phyloP scores from a whole-genome alignment of 1,140 invertebrate species.

The Andricus grossulariae region DNA sequence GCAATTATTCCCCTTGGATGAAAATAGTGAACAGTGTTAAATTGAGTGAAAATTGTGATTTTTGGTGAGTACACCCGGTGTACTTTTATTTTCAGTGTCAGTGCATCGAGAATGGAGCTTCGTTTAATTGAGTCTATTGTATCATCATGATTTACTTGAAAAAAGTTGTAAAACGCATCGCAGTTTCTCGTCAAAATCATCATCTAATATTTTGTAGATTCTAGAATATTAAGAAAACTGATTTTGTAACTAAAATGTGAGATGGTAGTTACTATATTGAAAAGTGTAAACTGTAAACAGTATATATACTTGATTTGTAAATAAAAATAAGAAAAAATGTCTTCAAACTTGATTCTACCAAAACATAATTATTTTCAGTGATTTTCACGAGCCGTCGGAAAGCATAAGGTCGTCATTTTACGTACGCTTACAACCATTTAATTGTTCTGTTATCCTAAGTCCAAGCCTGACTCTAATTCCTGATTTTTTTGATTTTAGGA shows the following conservation, averaged over 20 bases:
- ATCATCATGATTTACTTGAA: too few species aligned
- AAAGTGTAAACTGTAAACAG: not conserved
- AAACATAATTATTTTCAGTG: slow-evolving; percentile 66
- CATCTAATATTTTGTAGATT: not conserved
- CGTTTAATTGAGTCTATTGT: too few species aligned
- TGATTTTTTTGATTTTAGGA: slow-evolving; percentile 77
- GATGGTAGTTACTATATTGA: not conserved
- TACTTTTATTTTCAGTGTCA: too few species aligned
- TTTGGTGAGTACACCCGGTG: too few species aligned
- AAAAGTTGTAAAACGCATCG: too few species aligned
- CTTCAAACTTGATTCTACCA: not conserved
- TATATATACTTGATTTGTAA: slow-evolving; percentile 33
- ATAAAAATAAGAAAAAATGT: slow-evolving; percentile 40
- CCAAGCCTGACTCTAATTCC: slow-evolving; percentile 39
- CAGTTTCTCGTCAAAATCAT: too few species aligned
- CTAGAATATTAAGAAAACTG: not conserved
- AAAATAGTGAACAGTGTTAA: too few species aligned
- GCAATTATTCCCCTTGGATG: too few species aligned
- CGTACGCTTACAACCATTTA: slow-evolving; percentile 62
- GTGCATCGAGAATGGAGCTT: too few species aligned
- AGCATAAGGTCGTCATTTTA: slow-evolving; percentile 63
- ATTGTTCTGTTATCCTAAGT: slow-evolving; percentile 29
- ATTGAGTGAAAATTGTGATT: too few species aligned
- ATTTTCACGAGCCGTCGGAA: slow-evolving; percentile 55
- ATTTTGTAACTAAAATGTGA: slow-evolving; percentile 19